Evolutionary conservation across 2,113 vertebrate genomes (phyloP).

Genomic region (Echinops telfairi): DNA sequence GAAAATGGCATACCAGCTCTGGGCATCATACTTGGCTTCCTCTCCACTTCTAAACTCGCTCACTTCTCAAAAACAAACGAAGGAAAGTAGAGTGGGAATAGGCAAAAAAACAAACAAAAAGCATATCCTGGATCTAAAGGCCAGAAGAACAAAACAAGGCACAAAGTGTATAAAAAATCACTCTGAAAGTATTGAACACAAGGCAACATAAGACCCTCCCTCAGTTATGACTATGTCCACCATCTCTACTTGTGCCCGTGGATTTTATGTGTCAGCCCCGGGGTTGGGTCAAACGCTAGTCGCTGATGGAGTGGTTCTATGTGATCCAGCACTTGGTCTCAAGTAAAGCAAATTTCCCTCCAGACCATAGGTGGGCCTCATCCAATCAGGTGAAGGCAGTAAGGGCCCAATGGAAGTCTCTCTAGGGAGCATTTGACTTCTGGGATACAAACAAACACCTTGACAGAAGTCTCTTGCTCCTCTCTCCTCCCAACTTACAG

Average conservation of each 20-base stretch:
- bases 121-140: background rate
- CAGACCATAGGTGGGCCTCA: background rate
- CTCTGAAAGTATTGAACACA: background rate
- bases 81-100: constrained; percentile 3
- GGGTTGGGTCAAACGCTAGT: background rate
- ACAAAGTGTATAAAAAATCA: background rate
- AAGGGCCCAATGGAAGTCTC: background rate
- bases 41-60: constrained; percentile 46
- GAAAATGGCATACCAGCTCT: background rate
- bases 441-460: no score
- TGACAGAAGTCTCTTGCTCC: no score
- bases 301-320: background rate
- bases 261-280: background rate
- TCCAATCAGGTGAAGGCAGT: background rate
- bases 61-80: constrained; percentile 55
- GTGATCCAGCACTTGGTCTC: background rate
- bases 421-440: background rate
- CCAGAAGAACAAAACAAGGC: constrained; percentile 51
- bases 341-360: background rate
- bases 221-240: no score
- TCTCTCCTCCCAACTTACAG: no score
- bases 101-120: no score
- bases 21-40: constrained; percentile 5
- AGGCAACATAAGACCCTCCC: background rate
- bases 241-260: no score